A percentile compares a stretch with the other conserved stretches of the same genome.
Evolutionary conservation across 2,797 vertebrate genomes (phyloP).

Genomic region (Anguilla anguilla): DNA sequence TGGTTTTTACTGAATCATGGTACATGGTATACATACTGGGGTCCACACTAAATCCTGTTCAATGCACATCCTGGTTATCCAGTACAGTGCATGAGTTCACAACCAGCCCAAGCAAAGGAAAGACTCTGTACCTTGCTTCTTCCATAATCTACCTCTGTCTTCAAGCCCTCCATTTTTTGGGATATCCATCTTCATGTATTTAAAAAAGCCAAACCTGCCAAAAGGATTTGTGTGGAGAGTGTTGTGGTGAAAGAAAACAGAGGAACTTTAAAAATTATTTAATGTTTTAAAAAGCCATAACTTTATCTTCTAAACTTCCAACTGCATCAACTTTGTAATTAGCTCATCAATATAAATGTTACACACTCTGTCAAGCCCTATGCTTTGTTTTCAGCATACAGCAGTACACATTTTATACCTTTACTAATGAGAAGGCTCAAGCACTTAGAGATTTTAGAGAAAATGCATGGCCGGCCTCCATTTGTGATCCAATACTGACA

Average conservation of each 20-base stretch:
- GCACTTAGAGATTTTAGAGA: not conserved
- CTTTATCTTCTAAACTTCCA: not conserved
- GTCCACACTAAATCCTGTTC: not conserved
- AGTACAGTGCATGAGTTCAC: not conserved
- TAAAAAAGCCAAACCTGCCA: conserved; percentile 81
- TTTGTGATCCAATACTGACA: not conserved
- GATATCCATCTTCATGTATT: conserved; percentile 82
- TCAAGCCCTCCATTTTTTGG: conserved; percentile 16
- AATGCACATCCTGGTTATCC: not conserved
- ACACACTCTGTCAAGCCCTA: not conserved
- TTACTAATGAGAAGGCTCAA: not conserved
- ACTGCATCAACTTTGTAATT: not conserved
- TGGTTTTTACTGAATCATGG: not conserved
- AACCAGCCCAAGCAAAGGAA: not conserved
- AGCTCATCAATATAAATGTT: not conserved
- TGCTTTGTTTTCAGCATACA: not conserved
- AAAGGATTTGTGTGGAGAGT: not conserved
- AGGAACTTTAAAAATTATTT: not conserved
- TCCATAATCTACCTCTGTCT: not conserved
- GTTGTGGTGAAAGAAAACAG: not conserved
- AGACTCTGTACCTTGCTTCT: not conserved
- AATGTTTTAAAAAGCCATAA: not conserved
- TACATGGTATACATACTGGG: not conserved
- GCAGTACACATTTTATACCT: not conserved
- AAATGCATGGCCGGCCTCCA: not conserved